phyloP scores from a whole-genome alignment of 2,888 invertebrate genomes.

The Siphlonurus alternatus region DNA sequence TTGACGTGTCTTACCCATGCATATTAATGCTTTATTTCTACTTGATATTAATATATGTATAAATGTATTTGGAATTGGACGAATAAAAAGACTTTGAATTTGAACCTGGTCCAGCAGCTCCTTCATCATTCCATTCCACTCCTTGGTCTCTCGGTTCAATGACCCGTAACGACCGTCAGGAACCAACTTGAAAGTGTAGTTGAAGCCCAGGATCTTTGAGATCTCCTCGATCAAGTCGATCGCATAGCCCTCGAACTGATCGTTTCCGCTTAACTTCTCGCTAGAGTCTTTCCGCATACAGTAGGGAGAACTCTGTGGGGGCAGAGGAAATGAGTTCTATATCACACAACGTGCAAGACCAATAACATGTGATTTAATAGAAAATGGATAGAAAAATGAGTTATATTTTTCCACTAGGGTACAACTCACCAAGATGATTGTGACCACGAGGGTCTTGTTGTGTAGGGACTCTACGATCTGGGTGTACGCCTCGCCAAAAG shows the following conservation, averaged over 20 bases:
- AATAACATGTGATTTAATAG: no score
- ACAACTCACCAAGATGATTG: constrained; percentile 72
- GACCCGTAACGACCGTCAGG: constrained; percentile 77
- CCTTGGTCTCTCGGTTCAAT: constrained; percentile 60
- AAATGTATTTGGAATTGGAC: no score
- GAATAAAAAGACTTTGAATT: no score
- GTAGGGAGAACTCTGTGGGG: constrained; percentile 90
- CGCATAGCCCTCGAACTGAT: constrained; percentile 87
- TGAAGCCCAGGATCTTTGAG: constrained; percentile 69
- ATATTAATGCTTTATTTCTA: no score
- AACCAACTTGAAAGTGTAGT: constrained; percentile 70
- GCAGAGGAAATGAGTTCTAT: constrained; percentile 13
- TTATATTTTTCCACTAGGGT: background rate
- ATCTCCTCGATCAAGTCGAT: constrained; percentile 89
- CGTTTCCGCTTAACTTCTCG: constrained; percentile 70
- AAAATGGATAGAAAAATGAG: no score
- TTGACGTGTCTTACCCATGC: no score
- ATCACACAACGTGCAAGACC: background rate
- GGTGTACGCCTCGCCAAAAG: constrained; percentile 68
- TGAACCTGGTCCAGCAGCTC: constrained; percentile 62
- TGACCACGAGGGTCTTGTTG: constrained; percentile 81
- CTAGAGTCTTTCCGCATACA: constrained; percentile 84
- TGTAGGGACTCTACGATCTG: constrained; percentile 79
- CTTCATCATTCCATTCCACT: constrained; percentile 85
- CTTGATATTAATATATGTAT: no score